phyloP scores from a whole-genome alignment of 2,888 invertebrate species.

The Quadroppia sp. region DNA sequence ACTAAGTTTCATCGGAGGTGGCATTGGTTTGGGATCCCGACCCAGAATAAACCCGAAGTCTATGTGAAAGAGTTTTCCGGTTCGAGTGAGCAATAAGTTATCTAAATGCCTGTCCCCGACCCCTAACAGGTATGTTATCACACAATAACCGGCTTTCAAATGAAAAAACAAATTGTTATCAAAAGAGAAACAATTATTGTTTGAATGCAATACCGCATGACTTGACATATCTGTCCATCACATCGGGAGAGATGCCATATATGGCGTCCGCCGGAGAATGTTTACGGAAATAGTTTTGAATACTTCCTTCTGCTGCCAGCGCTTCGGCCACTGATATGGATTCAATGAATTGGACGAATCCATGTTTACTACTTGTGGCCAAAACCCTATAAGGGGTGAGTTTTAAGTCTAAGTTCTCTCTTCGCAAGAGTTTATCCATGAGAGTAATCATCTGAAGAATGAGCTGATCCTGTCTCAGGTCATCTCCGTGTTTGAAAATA shows the following conservation, averaged over 20 bases:
- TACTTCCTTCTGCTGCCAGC: slow-evolving; percentile 72
- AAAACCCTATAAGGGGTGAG: slow-evolving; percentile 91
- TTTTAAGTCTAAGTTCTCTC: slow-evolving; percentile 93
- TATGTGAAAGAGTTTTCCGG: slow-evolving; percentile 90
- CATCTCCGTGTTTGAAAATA: slow-evolving; percentile 97
- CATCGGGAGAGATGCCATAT: slow-evolving; percentile 84
- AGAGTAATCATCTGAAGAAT: slow-evolving; percentile 95
- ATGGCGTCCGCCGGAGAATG: slow-evolving; percentile 84
- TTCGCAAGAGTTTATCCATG: slow-evolving; percentile 86
- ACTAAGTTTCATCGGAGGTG: slow-evolving; percentile 98
- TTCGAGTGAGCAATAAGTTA: slow-evolving; percentile 84
- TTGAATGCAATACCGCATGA: slow-evolving; percentile 65
- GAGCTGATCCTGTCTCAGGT: slow-evolving; percentile 92
- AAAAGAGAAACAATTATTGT: slow-evolving; percentile 18
- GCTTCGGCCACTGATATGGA: slow-evolving; percentile 90
- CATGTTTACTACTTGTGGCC: slow-evolving; percentile 92
- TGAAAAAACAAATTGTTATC: neutral
- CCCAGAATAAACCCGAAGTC: slow-evolving; percentile 98
- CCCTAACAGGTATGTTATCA: slow-evolving; percentile 94
- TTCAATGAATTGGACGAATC: slow-evolving; percentile 93
- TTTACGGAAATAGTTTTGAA: slow-evolving; percentile 87
- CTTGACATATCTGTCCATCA: slow-evolving; percentile 94
- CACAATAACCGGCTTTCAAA: slow-evolving; percentile 80
- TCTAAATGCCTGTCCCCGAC: slow-evolving; percentile 97
- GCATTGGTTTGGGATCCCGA: slow-evolving; percentile 95